phyloP scores from a whole-genome alignment of 2,113 vertebrate genomes.

The Pteropus alecto region DNA sequence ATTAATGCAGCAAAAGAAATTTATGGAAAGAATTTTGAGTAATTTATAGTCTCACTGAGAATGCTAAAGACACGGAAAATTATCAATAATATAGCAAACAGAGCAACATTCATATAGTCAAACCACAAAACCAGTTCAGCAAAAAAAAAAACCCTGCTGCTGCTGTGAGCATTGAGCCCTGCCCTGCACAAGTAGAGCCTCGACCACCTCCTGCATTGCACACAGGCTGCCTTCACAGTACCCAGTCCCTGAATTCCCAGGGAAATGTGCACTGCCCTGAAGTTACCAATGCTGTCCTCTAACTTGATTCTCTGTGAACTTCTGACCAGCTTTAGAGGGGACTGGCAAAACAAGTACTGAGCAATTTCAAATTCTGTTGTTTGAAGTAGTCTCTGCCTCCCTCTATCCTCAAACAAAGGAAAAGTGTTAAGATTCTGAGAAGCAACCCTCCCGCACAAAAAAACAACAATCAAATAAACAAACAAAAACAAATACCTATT shows the following conservation, averaged over 20 bases:
- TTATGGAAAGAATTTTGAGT: neutral
- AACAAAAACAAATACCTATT: neutral
- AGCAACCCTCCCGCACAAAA: neutral
- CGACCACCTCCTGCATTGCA: fast-evolving
- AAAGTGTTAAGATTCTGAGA: neutral
- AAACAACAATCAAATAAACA: neutral
- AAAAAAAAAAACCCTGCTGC: too few relatives aligned
- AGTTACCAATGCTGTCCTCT: neutral
- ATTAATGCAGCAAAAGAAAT: neutral
- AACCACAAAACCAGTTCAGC: neutral
- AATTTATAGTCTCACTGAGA: neutral
- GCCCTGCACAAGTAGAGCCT: neutral
- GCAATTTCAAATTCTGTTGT: neutral
- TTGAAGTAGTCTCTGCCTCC: neutral
- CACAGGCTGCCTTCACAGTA: fast-evolving
- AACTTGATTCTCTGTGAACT: neutral
- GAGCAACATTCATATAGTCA: neutral
- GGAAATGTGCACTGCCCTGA: too few relatives aligned
- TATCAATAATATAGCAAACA: neutral
- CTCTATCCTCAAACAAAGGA: neutral
- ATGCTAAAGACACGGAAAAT: neutral
- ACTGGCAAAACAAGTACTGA: neutral
- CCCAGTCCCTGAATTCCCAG: too few relatives aligned
- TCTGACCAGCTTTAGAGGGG: neutral
- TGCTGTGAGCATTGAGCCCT: neutral